Conservation (phyloP, 2,888 invertebrate species). For the Lepidochrysops patricia region DNA sequence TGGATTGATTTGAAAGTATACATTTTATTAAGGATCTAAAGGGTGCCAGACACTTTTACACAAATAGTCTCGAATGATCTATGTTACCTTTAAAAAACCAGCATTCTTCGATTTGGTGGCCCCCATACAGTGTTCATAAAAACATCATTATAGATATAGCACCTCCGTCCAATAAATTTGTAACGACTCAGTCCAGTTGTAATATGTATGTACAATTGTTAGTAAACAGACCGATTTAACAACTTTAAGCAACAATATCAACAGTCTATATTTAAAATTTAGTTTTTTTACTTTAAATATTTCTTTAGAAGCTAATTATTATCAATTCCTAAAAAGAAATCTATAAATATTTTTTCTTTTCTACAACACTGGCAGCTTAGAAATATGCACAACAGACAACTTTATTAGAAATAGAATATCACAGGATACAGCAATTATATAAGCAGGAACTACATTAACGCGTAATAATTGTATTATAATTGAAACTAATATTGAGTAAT, state of each 20-base stretch:
- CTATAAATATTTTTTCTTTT: conserved; percentile 37
- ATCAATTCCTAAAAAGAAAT: conserved; percentile 32
- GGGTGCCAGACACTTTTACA: no score
- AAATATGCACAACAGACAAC: conserved; percentile 44
- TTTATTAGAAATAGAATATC: conserved; percentile 49
- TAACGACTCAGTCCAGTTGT: conserved; percentile 2
- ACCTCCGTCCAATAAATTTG: conserved; percentile 18
- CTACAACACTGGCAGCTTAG: conserved; percentile 46
- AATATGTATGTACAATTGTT: conserved; percentile 6
- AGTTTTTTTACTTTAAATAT: conserved; percentile 7
- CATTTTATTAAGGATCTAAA: no score
- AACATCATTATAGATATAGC: conserved; percentile 28
- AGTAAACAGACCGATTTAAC: conserved; percentile 11
- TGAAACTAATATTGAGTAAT: conserved; percentile 35
- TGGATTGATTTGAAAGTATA: no score
- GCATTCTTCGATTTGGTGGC: conserved; percentile 63
- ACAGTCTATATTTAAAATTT: conserved; percentile 32
- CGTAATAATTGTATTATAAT: conserved; percentile 38
- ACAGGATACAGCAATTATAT: conserved; percentile 65
- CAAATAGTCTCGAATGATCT: conserved; percentile 19
- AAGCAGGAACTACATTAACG: conserved; percentile 62
- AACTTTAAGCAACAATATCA: conserved; percentile 22
- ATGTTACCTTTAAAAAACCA: conserved; percentile 49
- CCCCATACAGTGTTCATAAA: conserved; percentile 59
- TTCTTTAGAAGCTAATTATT: conserved; percentile 21